Evolutionary conservation across 2,797 vertebrate species (phyloP).

Genomic region (Mus caroli): DNA sequence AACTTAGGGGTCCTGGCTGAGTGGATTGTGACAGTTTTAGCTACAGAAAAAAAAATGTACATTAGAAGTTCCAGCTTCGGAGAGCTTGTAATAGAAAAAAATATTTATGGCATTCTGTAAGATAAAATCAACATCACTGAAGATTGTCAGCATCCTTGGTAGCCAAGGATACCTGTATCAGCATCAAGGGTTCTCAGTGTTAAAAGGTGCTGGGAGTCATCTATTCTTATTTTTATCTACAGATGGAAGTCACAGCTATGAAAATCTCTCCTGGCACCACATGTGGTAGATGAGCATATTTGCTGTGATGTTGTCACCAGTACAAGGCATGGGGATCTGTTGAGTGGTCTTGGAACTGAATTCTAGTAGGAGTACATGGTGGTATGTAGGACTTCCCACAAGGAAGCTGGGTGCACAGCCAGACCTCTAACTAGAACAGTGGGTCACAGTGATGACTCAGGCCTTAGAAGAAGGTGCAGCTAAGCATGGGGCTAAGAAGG

Average conservation of each 20-base stretch:
- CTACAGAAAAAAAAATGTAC: neutral
- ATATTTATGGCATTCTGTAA: neutral
- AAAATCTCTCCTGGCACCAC: neutral
- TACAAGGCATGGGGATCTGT: neutral
- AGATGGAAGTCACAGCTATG: neutral
- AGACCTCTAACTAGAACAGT: neutral
- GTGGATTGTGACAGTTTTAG: neutral
- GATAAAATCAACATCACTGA: neutral
- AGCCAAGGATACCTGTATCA: neutral
- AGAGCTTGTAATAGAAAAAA: neutral
- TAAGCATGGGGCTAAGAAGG: neutral
- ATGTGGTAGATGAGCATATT: neutral
- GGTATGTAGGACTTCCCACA: accelerated
- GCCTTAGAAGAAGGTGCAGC: no score
- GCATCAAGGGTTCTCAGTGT: neutral
- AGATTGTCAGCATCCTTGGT: neutral
- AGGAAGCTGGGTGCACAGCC: neutral
- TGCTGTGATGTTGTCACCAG: neutral
- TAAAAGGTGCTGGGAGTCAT: neutral
- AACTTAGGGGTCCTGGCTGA: neutral
- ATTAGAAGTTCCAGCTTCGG: neutral
- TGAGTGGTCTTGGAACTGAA: neutral
- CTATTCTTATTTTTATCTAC: neutral
- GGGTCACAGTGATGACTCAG: neutral
- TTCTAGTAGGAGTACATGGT: neutral